Evolutionary conservation across 2,113 vertebrate genomes (phyloP).

Genomic region (Motacilla alba): DNA sequence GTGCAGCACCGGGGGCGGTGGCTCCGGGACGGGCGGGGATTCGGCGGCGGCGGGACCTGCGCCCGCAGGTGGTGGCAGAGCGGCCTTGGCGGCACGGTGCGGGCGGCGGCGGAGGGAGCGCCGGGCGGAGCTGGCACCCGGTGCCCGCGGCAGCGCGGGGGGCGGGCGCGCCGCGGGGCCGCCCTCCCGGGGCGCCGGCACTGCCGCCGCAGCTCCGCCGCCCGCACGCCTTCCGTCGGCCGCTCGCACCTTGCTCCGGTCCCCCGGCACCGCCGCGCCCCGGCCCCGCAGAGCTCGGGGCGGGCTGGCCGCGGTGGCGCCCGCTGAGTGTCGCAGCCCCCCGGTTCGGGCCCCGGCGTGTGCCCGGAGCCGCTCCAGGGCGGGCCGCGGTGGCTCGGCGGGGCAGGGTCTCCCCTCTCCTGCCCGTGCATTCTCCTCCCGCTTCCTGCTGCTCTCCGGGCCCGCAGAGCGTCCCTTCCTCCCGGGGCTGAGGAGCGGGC

Average conservation of each 20-base stretch:
- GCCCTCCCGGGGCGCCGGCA: not conserved
- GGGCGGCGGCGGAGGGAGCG: not conserved
- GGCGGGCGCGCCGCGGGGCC: not conserved
- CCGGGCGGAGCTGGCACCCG: not conserved
- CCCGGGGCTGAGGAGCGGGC: fast-evolving
- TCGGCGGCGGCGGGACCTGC: not conserved
- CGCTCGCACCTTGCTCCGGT: fast-evolving
- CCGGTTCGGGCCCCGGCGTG: not conserved
- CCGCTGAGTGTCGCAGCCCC: not conserved
- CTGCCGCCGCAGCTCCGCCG: not conserved
- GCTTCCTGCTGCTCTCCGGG: fast-evolving
- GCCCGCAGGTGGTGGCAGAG: not conserved
- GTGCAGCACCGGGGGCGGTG: not conserved
- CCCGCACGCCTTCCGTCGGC: not conserved
- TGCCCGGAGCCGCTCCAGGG: fast-evolving
- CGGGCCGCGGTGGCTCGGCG: fast-evolving
- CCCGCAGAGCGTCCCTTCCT: not conserved
- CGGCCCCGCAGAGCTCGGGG: not conserved
- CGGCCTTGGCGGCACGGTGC: not conserved
- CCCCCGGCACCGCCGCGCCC: not conserved
- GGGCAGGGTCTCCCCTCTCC: not conserved
- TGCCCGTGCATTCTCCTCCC: fast-evolving
- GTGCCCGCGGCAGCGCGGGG: not conserved
- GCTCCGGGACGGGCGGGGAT: not conserved
- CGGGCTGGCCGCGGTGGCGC: fast-evolving